Conservation (phyloP, 2,888 invertebrate genomes). For the Acrobasis suavella region DNA sequence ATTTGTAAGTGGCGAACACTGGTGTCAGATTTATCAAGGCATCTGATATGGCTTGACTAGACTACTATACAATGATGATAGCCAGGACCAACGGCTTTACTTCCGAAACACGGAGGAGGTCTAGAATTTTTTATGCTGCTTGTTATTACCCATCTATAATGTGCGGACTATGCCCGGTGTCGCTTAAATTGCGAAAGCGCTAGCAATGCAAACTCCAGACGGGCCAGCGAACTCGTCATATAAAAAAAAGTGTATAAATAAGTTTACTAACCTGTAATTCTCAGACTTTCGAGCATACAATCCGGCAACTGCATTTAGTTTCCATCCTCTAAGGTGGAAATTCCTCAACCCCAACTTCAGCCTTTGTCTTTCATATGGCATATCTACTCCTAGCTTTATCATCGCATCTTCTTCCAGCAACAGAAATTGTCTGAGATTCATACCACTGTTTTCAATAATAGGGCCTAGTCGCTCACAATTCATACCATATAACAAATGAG, state of each 20-base stretch:
- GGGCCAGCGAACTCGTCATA: no score
- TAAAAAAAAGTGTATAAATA: not conserved
- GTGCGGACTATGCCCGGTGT: no score
- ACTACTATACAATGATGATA: no score
- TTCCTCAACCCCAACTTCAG: conserved; percentile 77
- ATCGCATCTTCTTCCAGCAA: conserved; percentile 82
- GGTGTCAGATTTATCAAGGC: no score
- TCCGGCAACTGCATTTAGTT: conserved; percentile 67
- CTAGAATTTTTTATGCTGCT: no score
- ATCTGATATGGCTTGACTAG: no score
- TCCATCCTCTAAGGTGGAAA: conserved; percentile 84
- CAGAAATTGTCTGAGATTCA: conserved; percentile 82
- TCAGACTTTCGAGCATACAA: conserved; percentile 63
- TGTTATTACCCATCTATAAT: no score
- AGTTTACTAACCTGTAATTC: conserved; percentile 58
- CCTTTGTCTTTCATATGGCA: conserved; percentile 83
- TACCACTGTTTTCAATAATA: conserved; percentile 69
- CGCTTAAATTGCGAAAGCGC: no score
- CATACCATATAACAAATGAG: conserved; percentile 82
- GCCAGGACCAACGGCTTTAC: no score
- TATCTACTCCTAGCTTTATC: conserved; percentile 78
- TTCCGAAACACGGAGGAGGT: no score
- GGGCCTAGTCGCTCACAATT: conserved; percentile 77
- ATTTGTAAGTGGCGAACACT: no score
- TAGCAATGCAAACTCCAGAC: no score